Conservation (phyloP, 2,113 vertebrate genomes). For the Tragelaphus buxtoni region DNA sequence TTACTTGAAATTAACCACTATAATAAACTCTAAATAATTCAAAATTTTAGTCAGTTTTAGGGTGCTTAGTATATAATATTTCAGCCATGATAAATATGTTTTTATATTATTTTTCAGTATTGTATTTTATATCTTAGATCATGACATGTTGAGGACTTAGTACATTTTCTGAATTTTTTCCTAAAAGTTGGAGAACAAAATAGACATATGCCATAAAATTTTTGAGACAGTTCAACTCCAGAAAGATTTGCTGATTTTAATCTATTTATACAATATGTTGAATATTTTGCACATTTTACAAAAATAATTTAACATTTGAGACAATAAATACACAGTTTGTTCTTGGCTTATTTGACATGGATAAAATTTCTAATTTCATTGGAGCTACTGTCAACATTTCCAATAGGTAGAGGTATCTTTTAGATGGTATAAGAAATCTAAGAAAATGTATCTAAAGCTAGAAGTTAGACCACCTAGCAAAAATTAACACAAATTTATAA, state of each 20-base stretch:
- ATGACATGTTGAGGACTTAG: neutral
- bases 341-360: neutral
- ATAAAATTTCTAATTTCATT: neutral
- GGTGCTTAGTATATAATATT: neutral
- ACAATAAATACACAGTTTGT: neutral
- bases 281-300: neutral
- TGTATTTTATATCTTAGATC: neutral
- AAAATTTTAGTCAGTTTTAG: neutral
- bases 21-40: neutral
- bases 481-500: neutral
- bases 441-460: neutral
- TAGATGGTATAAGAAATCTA: neutral
- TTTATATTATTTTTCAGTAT: neutral
- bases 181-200: neutral
- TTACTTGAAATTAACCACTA: neutral
- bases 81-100: neutral
- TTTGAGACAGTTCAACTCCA: neutral
- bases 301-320: neutral
- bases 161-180: neutral
- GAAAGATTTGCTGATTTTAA: neutral
- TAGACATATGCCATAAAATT: neutral
- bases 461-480: neutral
- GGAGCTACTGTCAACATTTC: neutral
- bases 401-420: neutral
- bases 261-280: neutral